A percentile compares a stretch with the other conserved stretches of the same genome.
Evolutionary conservation across 2,113 vertebrate species (phyloP).

Genomic region (Crotalus horridus): DNA sequence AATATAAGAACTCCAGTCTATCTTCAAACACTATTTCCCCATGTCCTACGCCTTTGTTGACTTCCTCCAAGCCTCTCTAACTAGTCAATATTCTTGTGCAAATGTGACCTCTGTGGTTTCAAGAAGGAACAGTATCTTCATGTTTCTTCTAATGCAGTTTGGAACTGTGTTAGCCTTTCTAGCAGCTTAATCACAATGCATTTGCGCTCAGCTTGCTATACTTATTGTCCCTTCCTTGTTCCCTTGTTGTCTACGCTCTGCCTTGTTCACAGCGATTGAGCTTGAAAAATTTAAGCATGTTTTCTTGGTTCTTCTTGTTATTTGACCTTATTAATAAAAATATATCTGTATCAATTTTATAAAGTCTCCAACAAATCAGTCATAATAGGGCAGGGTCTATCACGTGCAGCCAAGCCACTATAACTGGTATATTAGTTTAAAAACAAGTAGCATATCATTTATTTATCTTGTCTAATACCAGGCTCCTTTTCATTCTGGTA

Average conservation of each 20-base stretch:
- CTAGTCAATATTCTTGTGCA: neutral
- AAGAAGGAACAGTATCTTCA: neutral
- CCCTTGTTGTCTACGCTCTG: neutral
- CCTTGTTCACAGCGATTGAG: neutral
- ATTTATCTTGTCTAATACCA: neutral
- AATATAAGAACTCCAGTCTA: neutral
- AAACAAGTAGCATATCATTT: neutral
- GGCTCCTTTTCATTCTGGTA: neutral
- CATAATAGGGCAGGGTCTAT: too few relatives aligned
- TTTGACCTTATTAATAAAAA: too few relatives aligned
- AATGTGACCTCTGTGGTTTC: neutral
- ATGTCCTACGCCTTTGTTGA: neutral
- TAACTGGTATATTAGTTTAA: neutral
- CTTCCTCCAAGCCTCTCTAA: neutral
- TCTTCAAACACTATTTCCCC: neutral
- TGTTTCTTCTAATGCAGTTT: neutral
- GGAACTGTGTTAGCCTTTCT: neutral
- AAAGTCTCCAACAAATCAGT: neutral
- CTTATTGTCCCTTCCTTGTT: neutral
- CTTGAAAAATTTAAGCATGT: neutral
- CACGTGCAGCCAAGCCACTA: too few relatives aligned
- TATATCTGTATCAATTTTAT: neutral
- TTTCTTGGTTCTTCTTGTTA: neutral
- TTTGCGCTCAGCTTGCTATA: neutral
- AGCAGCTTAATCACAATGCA: neutral